Conservation (phyloP, 2,888 invertebrate species). For the Buathra laborator region DNA sequence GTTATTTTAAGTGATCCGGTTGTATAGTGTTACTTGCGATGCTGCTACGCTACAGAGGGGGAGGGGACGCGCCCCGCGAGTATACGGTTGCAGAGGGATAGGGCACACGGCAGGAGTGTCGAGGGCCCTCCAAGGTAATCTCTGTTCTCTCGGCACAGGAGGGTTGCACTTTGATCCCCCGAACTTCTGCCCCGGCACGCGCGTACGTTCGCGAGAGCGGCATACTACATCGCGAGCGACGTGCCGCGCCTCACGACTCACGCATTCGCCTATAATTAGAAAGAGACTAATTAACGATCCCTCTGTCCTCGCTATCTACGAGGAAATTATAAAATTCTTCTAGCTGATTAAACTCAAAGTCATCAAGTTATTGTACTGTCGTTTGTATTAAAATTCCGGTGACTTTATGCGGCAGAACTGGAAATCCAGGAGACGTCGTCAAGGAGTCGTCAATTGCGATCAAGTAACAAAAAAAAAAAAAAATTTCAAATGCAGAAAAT, state of each 20-base stretch:
- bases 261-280: slow-evolving; percentile 82
- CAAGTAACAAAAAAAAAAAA: too few relatives aligned
- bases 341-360: slow-evolving; percentile 23
- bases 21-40: slow-evolving; percentile 28
- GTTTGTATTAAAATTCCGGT: not conserved
- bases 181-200: slow-evolving; percentile 82
- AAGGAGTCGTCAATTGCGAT: too few relatives aligned
- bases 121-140: slow-evolving; percentile 83
- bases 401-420: too few relatives aligned
- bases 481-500: too few relatives aligned
- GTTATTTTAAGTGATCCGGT: slow-evolving; percentile 82
- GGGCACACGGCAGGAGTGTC: slow-evolving; percentile 56
- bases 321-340: slow-evolving; percentile 60
- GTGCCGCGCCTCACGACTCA: slow-evolving; percentile 69
- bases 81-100: slow-evolving; percentile 15
- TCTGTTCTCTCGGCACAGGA: slow-evolving; percentile 76
- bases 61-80: slow-evolving; percentile 47
- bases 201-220: slow-evolving; percentile 65
- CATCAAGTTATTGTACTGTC: slow-evolving; percentile 15
- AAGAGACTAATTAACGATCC: slow-evolving; percentile 79
- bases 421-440: too few relatives aligned
- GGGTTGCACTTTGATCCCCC: slow-evolving; percentile 82
- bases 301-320: slow-evolving; percentile 5
- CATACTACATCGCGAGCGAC: slow-evolving; percentile 17
- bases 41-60: slow-evolving; percentile 34